Evolutionary conservation across 2,113 vertebrate genomes (phyloP).

Genomic region (Prietella phreatophila): DNA sequence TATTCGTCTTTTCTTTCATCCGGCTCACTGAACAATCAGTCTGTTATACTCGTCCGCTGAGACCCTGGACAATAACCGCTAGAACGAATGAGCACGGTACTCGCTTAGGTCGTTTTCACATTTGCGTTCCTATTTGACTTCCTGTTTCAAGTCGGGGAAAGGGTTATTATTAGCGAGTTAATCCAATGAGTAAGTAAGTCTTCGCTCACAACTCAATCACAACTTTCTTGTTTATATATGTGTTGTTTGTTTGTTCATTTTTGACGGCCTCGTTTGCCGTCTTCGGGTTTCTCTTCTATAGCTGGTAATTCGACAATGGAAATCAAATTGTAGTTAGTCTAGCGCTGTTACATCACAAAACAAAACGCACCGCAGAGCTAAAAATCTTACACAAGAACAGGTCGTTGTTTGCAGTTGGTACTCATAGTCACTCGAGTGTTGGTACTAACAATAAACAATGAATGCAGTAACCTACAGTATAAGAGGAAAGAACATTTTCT

Average conservation of each 20-base stretch:
- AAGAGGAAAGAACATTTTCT: background rate
- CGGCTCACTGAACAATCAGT: constrained; percentile 4
- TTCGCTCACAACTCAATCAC: background rate
- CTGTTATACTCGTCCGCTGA: background rate
- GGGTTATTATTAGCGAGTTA: background rate
- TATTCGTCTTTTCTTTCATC: constrained; percentile 9
- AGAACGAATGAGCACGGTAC: background rate
- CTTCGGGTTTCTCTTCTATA: background rate
- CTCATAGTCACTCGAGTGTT: background rate
- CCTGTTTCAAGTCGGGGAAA: background rate
- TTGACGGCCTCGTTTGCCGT: background rate
- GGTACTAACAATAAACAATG: background rate
- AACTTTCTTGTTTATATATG: no score
- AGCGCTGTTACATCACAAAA: background rate
- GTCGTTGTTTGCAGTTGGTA: background rate
- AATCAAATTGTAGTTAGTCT: background rate
- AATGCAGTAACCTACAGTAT: background rate
- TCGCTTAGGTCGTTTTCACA: background rate
- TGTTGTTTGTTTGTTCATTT: no score
- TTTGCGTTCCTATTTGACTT: background rate
- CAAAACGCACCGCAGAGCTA: background rate
- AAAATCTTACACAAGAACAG: background rate
- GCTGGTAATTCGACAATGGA: background rate
- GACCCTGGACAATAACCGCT: background rate
- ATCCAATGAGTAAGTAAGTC: background rate